phyloP scores from a whole-genome alignment of 2,113 vertebrate genomes.

The Zootoca vivipara region DNA sequence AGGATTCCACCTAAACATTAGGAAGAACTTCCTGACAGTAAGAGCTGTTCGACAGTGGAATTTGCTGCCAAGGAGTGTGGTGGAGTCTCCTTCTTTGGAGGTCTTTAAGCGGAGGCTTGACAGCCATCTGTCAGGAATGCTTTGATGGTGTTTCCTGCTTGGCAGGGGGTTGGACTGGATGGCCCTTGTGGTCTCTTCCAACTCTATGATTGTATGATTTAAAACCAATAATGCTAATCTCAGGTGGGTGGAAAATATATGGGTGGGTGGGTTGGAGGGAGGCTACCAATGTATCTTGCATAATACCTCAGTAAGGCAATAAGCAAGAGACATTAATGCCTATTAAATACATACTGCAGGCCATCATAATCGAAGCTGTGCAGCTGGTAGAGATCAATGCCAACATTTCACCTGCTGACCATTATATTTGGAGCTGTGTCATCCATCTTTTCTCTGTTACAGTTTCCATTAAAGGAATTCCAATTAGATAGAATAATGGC shows the following conservation, averaged over 20 bases:
- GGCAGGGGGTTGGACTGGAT: too few species aligned
- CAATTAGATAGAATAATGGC: background rate
- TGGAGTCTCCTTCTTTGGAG: too few species aligned
- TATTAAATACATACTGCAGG: background rate
- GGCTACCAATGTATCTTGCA: constrained; percentile 19
- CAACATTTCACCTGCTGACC: background rate
- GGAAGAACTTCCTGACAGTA: too few species aligned
- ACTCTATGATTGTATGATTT: too few species aligned
- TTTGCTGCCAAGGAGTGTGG: too few species aligned
- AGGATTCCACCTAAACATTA: too few species aligned
- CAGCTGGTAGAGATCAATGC: background rate
- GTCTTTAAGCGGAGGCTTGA: too few species aligned
- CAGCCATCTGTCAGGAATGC: too few species aligned
- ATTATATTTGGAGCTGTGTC: background rate
- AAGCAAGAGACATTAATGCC: constrained; percentile 45
- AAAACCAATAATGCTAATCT: constrained; percentile 48
- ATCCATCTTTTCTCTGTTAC: background rate
- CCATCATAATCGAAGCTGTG: background rate
- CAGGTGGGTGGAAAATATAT: constrained; percentile 40
- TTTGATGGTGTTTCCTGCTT: too few species aligned
- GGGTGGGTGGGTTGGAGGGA: too few species aligned
- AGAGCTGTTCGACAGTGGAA: too few species aligned
- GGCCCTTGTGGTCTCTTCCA: too few species aligned
- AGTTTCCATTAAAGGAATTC: background rate
- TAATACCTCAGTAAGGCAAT: constrained; percentile 40